Percentiles rank a stretch among this genome's conserved stretches.
phyloP scores from a whole-genome alignment of 2,113 vertebrate genomes.

The Gobius niger region DNA sequence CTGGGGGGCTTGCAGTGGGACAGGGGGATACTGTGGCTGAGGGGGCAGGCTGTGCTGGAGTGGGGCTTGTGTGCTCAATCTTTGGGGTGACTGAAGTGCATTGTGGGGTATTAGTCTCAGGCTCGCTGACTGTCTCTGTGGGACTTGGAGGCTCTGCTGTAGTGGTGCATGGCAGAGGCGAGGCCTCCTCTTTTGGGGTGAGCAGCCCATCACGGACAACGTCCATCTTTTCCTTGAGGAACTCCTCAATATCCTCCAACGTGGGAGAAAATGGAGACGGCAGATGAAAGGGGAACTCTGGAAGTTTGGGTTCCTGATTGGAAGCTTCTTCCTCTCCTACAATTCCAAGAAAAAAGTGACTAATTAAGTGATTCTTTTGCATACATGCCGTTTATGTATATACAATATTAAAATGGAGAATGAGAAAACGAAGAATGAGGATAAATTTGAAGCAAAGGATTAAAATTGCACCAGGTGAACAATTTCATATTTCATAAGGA shows the following conservation, averaged over 20 bases:
- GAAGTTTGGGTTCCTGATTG: constrained; percentile 67
- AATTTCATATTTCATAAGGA: no score
- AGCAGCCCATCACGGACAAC: constrained; percentile 66
- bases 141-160: background rate
- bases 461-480: no score
- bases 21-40: constrained; percentile 15
- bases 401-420: no score
- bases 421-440: no score
- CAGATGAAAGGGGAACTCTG: constrained; percentile 74
- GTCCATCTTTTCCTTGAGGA: constrained; percentile 84
- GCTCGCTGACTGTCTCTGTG: constrained; percentile 31
- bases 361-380: background rate
- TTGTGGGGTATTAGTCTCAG: constrained; percentile 10
- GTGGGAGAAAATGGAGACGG: constrained; percentile 82
- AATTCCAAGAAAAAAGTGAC: background rate
- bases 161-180: constrained; percentile 32
- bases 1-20: constrained; percentile 29
- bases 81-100: constrained; percentile 20
- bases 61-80: constrained; percentile 8
- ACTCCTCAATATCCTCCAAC: constrained; percentile 89
- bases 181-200: constrained; percentile 46
- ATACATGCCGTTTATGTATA: background rate
- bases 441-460: no score
- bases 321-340: constrained; percentile 20
- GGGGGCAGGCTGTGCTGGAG: constrained; percentile 20